Conservation (phyloP, 2,797 vertebrate species). For the Crocidura indochinensis region DNA sequence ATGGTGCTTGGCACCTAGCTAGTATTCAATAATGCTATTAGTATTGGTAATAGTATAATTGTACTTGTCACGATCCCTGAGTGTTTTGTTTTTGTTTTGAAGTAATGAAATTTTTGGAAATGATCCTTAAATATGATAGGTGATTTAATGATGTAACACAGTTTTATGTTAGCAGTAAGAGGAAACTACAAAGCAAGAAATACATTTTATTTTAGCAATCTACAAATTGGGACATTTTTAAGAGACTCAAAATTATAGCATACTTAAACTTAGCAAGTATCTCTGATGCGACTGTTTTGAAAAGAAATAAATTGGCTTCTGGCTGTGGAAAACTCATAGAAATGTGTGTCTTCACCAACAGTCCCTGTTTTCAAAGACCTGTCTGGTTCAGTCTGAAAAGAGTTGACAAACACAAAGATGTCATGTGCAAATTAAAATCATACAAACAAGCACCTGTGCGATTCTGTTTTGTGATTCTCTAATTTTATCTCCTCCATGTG, state of each 20-base stretch:
- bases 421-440: neutral
- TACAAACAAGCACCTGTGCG: conserved; percentile 62
- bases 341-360: neutral
- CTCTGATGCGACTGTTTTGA: neutral
- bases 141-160: neutral
- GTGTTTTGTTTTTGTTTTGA: neutral
- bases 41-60: conserved; percentile 28
- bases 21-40: conserved; percentile 15
- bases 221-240: neutral
- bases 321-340: neutral
- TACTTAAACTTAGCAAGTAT: conserved; percentile 16
- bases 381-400: neutral
- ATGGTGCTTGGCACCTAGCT: conserved; percentile 11
- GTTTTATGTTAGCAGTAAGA: conserved; percentile 42
- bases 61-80: conserved; percentile 44
- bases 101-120: conserved; percentile 46
- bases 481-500: conserved; percentile 72
- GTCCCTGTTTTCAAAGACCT: conserved; percentile 15
- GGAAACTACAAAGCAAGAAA: neutral
- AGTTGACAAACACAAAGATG: conserved; percentile 42
- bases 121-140: conserved; percentile 27
- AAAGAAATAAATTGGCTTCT: conserved; percentile 17
- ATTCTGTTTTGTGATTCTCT: conserved; percentile 42
- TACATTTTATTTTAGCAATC: neutral
- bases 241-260: neutral